A percentile compares a stretch with the other conserved stretches of the same genome.
Evolutionary conservation across 2,113 vertebrate species (phyloP).

Genomic region (Epinephelus lanceolatus): DNA sequence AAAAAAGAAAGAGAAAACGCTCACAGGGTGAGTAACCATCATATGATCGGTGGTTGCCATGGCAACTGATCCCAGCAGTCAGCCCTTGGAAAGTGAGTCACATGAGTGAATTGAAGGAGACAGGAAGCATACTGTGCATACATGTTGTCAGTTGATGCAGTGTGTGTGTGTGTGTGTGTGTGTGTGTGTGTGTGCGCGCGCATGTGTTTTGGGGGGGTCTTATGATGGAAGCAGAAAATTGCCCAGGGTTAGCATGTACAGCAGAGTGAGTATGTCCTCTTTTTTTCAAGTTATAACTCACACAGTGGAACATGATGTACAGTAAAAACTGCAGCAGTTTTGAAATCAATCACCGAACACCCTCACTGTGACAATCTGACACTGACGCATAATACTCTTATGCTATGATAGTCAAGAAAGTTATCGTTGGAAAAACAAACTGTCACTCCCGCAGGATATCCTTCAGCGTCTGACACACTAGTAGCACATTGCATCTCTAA

Average conservation of each 20-base stretch:
- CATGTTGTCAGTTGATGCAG: constrained; percentile 52
- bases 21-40: constrained; percentile 79
- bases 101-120: constrained; percentile 83
- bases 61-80: constrained; percentile 87
- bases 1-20: constrained; percentile 38
- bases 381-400: not conserved
- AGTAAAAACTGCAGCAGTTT: not conserved
- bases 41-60: constrained; percentile 86
- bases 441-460: not conserved
- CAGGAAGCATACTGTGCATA: constrained; percentile 74
- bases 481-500: constrained; percentile 27
- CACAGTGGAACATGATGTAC: not conserved
- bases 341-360: not conserved
- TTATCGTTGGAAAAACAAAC: not conserved
- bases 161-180: constrained; percentile 28
- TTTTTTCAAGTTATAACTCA: not conserved
- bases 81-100: constrained; percentile 83
- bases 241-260: not conserved
- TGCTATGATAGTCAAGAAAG: not conserved
- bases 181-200: constrained; percentile 24
- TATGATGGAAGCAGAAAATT: constrained; percentile 35
- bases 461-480: not conserved
- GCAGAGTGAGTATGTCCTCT: not conserved
- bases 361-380: not conserved
- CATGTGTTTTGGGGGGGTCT: constrained; percentile 21